phyloP scores from a whole-genome alignment of 2,797 vertebrate species.

The Sebastiscus albofasciatus region DNA sequence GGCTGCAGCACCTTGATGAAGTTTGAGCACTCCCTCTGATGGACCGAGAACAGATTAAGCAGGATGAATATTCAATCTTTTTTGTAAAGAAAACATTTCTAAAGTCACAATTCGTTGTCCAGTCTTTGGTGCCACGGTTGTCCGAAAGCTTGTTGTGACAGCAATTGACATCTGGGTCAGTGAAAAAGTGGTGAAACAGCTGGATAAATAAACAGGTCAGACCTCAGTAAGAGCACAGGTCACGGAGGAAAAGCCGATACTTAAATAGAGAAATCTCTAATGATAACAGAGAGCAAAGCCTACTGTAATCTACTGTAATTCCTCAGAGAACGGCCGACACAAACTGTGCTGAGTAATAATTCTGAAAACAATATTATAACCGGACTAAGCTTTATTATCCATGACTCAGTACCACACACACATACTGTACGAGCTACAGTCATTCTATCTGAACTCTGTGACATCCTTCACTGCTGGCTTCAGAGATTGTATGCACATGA shows the following conservation, averaged over 20 bases:
- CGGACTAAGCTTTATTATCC: slow-evolving; percentile 27
- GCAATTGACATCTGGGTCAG: neutral
- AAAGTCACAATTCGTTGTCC: neutral
- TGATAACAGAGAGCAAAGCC: slow-evolving; percentile 23
- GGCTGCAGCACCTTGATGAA: slow-evolving; percentile 94
- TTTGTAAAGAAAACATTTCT: neutral
- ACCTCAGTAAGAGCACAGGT: neutral
- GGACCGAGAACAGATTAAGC: slow-evolving; percentile 17
- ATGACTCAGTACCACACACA: neutral
- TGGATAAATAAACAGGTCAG: slow-evolving; percentile 15
- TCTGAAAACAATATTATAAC: slow-evolving; percentile 22
- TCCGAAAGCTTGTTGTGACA: neutral
- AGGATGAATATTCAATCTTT: neutral
- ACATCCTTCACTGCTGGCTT: neutral
- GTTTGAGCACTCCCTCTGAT: slow-evolving; percentile 96
- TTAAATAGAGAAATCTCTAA: slow-evolving; percentile 15
- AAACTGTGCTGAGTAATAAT: slow-evolving; percentile 35
- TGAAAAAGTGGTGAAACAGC: neutral
- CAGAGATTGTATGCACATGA: neutral
- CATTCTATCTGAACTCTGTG: slow-evolving; percentile 5
- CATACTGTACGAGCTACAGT: neutral
- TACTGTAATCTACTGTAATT: slow-evolving; percentile 30
- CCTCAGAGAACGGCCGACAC: neutral
- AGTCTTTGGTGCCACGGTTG: neutral
- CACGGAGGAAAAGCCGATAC: slow-evolving; percentile 28